Evolutionary conservation across 2,888 invertebrate species (phyloP).

Genomic region (Malthinus flaveolus): DNA sequence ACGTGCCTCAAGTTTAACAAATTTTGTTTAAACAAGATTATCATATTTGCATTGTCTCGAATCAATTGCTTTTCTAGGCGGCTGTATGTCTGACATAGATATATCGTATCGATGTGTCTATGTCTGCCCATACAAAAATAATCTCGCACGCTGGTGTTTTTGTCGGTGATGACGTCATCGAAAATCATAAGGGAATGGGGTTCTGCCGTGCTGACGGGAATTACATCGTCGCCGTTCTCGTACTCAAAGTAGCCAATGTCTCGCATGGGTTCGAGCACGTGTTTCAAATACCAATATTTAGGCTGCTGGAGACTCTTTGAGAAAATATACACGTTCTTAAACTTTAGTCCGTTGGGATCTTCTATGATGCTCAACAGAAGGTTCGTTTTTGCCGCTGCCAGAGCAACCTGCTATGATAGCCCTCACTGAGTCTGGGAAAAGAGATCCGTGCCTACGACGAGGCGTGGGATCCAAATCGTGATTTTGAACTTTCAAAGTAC

Average conservation of each 20-base stretch:
- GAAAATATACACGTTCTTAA: conserved; percentile 14
- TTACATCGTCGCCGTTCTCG: conserved; percentile 1
- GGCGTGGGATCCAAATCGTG: not conserved
- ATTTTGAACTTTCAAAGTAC: not conserved
- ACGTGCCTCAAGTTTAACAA: not conserved
- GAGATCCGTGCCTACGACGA: not conserved
- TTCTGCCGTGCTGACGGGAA: too few species aligned
- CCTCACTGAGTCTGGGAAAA: conserved; percentile 3
- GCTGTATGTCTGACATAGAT: too few species aligned
- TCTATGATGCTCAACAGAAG: not conserved
- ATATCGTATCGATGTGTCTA: conserved; percentile 20
- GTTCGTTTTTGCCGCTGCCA: conserved; percentile 15
- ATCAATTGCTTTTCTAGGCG: conserved; percentile 43
- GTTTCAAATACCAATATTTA: conserved; percentile 7
- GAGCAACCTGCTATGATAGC: conserved; percentile 12
- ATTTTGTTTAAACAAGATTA: not conserved
- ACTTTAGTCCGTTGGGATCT: conserved; percentile 10
- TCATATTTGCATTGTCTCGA: conserved; percentile 41
- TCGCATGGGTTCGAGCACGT: not conserved
- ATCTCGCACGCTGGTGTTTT: not conserved
- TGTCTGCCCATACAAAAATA: not conserved
- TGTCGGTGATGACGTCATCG: not conserved
- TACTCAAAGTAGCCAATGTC: conserved; percentile 3
- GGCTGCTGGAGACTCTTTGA: conserved; percentile 10
- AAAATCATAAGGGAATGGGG: not conserved